These are phyloP conservation scores for Anguilla megastoma DNA, from an alignment of 2,797 vertebrate species.

Conservation along the genomic window DNA sequence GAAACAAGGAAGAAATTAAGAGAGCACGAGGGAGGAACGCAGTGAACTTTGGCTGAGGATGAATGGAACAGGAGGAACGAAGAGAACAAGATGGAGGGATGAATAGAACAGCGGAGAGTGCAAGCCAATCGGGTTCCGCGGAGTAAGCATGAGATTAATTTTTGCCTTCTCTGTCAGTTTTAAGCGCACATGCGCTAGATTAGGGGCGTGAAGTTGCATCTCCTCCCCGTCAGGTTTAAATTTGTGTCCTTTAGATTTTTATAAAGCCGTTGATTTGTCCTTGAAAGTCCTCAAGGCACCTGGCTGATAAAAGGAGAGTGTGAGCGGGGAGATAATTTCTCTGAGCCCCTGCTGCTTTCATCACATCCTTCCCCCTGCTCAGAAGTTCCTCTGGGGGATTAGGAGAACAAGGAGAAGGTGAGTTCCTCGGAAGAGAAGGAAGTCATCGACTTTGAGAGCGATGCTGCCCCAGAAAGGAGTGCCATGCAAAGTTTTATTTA, in stretches of 20 bases:
- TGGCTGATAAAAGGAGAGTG: slow-evolving; percentile 65
- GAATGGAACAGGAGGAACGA: background rate
- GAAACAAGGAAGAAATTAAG: background rate
- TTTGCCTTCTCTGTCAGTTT: slow-evolving; percentile 1
- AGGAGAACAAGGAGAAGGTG: slow-evolving; percentile 73
- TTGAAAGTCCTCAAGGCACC: slow-evolving; percentile 73
- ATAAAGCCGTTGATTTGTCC: slow-evolving; percentile 50
- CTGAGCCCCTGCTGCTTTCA: slow-evolving; percentile 16
- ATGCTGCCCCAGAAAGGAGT: background rate
- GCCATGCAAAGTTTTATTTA: slow-evolving; percentile 13
- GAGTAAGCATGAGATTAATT: slow-evolving; percentile 24
- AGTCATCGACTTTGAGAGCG: background rate
- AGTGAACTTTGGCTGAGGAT: background rate
- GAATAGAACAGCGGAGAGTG: background rate
- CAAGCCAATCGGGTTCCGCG: background rate
- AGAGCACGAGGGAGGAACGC: background rate
- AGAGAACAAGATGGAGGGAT: background rate
- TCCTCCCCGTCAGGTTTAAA: slow-evolving; percentile 28
- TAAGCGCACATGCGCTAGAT: background rate
- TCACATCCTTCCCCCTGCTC: slow-evolving; percentile 69
- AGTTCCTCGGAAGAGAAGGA: slow-evolving; percentile 60
- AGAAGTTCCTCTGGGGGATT: slow-evolving; percentile 73
- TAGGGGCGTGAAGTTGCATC: background rate
- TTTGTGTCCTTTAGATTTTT: background rate
- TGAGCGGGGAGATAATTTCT: slow-evolving; percentile 21